phyloP scores from a whole-genome alignment of 2,888 invertebrate genomes.

The Cylloceria caligata region DNA sequence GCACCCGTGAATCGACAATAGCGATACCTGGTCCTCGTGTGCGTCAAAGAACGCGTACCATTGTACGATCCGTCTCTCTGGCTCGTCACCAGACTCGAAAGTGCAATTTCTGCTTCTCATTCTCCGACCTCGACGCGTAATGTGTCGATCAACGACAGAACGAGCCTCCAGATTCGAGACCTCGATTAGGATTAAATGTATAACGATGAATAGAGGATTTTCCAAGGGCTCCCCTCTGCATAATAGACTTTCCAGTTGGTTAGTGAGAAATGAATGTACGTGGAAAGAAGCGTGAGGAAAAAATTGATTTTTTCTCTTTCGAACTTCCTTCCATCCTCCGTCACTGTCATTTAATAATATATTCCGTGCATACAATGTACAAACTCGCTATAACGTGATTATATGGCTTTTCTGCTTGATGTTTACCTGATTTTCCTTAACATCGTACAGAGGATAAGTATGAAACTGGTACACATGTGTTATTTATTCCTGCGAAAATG shows the following conservation, averaged over 20 bases:
- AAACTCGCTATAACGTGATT: slow-evolving; percentile 2
- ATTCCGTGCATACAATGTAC: neutral
- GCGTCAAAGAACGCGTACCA: slow-evolving; percentile 22
- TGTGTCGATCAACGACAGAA: slow-evolving; percentile 28
- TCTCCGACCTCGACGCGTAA: neutral
- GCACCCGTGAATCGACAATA: slow-evolving; percentile 37
- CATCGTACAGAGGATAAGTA: neutral
- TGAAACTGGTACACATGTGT: neutral
- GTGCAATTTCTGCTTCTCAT: slow-evolving; percentile 5
- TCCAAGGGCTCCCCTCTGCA: neutral
- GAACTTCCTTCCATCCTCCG: neutral
- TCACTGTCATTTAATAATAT: slow-evolving; percentile 11
- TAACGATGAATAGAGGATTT: slow-evolving; percentile 13
- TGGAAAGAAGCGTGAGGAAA: slow-evolving; percentile 12
- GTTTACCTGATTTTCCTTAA: neutral
- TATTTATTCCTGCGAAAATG: slow-evolving; percentile 36
- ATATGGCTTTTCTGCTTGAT: neutral
- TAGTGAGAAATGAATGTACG: slow-evolving; percentile 16
- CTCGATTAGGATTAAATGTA: slow-evolving; percentile 46
- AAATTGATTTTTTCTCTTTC: slow-evolving; percentile 8
- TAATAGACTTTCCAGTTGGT: slow-evolving; percentile 30
- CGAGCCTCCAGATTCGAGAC: slow-evolving; percentile 37
- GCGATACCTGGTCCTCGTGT: slow-evolving; percentile 3
- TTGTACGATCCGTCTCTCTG: slow-evolving; percentile 15
- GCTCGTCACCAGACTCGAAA: neutral